Conservation (phyloP, 2,113 vertebrate species). For the Poeciliopsis turrubarensis region DNA sequence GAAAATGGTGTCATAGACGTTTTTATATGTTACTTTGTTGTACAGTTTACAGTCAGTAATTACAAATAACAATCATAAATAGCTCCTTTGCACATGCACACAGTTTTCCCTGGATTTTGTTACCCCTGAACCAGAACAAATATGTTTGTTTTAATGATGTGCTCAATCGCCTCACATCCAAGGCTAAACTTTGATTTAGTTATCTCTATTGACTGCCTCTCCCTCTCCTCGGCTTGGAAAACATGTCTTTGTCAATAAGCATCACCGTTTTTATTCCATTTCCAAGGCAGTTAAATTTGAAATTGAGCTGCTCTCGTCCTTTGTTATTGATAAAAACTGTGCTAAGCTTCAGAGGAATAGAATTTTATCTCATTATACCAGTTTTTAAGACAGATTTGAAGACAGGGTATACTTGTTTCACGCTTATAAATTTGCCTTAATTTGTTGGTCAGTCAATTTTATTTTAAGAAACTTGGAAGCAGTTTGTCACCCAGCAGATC, state of each 20-base stretch:
- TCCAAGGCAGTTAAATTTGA: constrained; percentile 11
- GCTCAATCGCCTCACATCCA: constrained; percentile 20
- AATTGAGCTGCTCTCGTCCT: not conserved
- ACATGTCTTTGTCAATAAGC: not conserved
- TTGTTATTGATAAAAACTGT: not conserved
- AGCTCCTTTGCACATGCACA: not conserved
- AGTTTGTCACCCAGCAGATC: constrained; percentile 6
- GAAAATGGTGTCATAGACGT: not conserved
- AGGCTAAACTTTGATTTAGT: constrained; percentile 15
- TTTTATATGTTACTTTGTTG: not conserved
- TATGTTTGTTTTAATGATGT: constrained; percentile 23
- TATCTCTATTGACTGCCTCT: not conserved
- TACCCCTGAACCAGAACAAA: constrained; percentile 21
- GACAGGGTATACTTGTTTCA: not conserved
- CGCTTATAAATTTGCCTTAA: constrained; percentile 1
- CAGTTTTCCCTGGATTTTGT: not conserved
- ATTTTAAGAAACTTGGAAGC: constrained; percentile 5
- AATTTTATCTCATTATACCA: constrained; percentile 5
- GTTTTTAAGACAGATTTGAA: constrained; percentile 5
- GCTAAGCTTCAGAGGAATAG: not conserved
- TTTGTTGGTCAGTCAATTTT: not conserved
- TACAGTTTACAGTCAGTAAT: not conserved
- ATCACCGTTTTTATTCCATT: constrained; percentile 8
- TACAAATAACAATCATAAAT: not conserved
- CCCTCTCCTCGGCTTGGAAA: not conserved